These are phyloP conservation scores for Chironomus striatipennis DNA, from an alignment of 1,140 invertebrate species.

Conservation along the genomic window DNA sequence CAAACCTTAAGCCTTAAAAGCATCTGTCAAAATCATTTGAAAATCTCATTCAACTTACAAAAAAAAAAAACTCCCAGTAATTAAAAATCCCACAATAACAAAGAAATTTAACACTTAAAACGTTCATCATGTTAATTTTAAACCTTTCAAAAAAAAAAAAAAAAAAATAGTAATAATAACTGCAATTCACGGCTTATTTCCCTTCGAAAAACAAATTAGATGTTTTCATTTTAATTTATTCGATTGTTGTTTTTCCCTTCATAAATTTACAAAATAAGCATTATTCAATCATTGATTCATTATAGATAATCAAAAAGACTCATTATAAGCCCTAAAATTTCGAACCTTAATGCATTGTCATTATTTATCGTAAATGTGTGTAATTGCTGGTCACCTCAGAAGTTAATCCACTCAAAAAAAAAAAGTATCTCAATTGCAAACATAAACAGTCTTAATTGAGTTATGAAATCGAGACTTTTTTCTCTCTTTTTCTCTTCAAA, in stretches of 20 bases:
- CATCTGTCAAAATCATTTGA: too few relatives aligned
- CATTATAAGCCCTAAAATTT: background rate
- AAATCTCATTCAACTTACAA: too few relatives aligned
- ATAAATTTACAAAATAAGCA: background rate
- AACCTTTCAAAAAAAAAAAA: too few relatives aligned
- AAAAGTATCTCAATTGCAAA: background rate
- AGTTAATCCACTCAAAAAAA: background rate
- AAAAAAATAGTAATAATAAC: too few relatives aligned
- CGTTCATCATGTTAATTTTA: too few relatives aligned
- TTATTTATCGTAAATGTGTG: background rate
- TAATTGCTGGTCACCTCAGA: background rate
- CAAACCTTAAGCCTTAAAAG: too few relatives aligned
- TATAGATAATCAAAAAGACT: conserved; percentile 6
- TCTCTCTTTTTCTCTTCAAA: background rate
- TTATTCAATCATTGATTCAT: conserved; percentile 1
- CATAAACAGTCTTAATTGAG: conserved; percentile 9
- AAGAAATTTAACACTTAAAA: too few relatives aligned
- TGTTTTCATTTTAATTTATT: too few relatives aligned
- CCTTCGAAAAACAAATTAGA: too few relatives aligned
- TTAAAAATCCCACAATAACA: too few relatives aligned
- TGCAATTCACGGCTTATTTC: too few relatives aligned
- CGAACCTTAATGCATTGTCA: background rate
- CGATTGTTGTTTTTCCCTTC: background rate
- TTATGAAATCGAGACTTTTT: background rate
- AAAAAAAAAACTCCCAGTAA: too few relatives aligned